Percentiles rank a stretch among this genome's conserved stretches.
phyloP scores from a whole-genome alignment of 2,797 vertebrate genomes.

The Aythya fuligula region DNA sequence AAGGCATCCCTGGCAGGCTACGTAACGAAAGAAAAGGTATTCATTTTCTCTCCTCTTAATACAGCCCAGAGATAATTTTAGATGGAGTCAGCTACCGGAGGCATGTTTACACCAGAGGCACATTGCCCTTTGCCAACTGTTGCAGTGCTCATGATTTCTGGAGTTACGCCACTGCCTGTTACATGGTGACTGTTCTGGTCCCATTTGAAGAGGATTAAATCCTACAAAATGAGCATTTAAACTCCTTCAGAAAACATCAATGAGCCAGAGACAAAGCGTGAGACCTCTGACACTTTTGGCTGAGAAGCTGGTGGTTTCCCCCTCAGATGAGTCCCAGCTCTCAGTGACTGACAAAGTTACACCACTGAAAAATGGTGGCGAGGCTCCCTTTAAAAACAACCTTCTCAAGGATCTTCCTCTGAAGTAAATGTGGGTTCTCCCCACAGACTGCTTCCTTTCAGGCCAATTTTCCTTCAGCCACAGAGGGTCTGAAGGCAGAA shows the following conservation, averaged over 20 bases:
- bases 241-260: neutral
- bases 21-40: neutral
- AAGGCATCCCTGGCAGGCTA: neutral
- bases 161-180: neutral
- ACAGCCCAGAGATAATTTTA: neutral
- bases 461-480: neutral
- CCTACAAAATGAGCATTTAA: neutral
- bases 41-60: neutral
- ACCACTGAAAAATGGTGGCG: neutral
- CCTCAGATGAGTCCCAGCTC: neutral
- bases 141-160: rapidly evolving
- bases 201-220: neutral
- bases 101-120: neutral
- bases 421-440: rapidly evolving
- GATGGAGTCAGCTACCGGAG: neutral
- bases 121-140: neutral
- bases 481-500: neutral
- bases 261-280: neutral
- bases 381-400: neutral
- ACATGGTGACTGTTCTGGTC: neutral
- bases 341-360: neutral
- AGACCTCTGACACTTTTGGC: neutral
- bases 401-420: neutral
- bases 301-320: neutral
- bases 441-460: neutral